Evolutionary conservation across 2,113 vertebrate genomes (phyloP).

Genomic region (Caranx melampygus): DNA sequence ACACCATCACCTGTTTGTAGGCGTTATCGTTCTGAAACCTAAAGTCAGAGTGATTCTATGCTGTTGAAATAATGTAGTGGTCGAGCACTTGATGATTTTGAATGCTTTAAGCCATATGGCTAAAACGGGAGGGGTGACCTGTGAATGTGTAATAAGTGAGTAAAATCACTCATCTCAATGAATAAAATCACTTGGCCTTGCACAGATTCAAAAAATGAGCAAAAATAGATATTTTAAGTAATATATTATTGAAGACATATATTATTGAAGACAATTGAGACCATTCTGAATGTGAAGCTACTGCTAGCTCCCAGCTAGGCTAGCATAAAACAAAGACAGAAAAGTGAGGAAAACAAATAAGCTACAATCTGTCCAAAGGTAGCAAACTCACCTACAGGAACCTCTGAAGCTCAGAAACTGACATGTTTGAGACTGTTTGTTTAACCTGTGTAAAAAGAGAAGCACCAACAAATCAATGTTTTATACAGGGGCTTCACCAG

Average conservation of each 20-base stretch:
- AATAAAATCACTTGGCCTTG: neutral
- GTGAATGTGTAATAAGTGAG: neutral
- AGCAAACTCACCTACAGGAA: neutral
- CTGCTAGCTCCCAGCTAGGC: neutral
- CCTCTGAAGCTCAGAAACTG: neutral
- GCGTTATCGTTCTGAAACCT: conserved; percentile 24
- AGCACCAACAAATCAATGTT: neutral
- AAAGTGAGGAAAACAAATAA: neutral
- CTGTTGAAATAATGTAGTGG: conserved; percentile 12
- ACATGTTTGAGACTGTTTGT: neutral
- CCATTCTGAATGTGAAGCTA: neutral
- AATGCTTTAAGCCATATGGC: neutral
- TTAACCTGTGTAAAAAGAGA: no score
- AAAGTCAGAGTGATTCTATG: conserved; percentile 13
- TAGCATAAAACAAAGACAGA: neutral
- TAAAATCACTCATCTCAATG: neutral
- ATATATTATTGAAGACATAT: neutral
- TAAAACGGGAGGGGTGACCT: neutral
- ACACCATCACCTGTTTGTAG: conserved; percentile 29
- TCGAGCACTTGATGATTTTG: conserved; percentile 7
- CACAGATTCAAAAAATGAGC: neutral
- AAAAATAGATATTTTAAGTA: neutral
- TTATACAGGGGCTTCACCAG: no score
- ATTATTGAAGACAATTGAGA: neutral
- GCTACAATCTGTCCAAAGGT: neutral